phyloP scores from a whole-genome alignment of 2,113 vertebrate species.

The Nestor notabilis region DNA sequence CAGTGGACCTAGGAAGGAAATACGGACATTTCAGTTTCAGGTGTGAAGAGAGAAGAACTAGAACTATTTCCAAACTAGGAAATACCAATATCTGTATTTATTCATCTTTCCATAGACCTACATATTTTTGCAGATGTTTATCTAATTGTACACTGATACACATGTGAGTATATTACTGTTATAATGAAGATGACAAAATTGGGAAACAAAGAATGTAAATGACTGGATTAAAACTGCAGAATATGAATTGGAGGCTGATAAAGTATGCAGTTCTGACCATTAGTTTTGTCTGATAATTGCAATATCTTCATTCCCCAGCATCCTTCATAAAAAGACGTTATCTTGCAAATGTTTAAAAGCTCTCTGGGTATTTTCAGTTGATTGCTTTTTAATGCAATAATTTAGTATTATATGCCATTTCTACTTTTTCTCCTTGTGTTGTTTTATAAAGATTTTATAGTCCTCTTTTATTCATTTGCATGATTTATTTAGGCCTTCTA shows the following conservation, averaged over 20 bases:
- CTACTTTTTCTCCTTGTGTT: neutral
- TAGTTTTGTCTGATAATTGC: neutral
- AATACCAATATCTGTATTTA: neutral
- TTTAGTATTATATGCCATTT: neutral
- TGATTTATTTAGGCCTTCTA: neutral
- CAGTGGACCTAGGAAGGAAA: neutral
- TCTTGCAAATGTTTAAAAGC: neutral
- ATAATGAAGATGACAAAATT: neutral
- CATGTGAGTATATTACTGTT: neutral
- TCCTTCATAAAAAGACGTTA: neutral
- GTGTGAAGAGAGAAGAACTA: neutral
- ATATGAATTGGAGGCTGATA: neutral
- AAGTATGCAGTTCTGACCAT: neutral
- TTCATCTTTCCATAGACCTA: neutral
- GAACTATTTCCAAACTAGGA: neutral
- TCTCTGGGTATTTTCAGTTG: neutral
- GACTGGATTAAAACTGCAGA: neutral
- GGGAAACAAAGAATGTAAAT: neutral
- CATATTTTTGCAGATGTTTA: neutral
- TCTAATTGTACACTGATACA: neutral
- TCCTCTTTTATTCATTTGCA: neutral
- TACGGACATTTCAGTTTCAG: neutral
- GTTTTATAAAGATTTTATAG: neutral
- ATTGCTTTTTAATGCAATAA: neutral
- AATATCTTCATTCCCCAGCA: neutral